These are phyloP conservation scores for Falco naumanni DNA, from an alignment of 2,797 vertebrate species.

Conservation along the genomic window DNA sequence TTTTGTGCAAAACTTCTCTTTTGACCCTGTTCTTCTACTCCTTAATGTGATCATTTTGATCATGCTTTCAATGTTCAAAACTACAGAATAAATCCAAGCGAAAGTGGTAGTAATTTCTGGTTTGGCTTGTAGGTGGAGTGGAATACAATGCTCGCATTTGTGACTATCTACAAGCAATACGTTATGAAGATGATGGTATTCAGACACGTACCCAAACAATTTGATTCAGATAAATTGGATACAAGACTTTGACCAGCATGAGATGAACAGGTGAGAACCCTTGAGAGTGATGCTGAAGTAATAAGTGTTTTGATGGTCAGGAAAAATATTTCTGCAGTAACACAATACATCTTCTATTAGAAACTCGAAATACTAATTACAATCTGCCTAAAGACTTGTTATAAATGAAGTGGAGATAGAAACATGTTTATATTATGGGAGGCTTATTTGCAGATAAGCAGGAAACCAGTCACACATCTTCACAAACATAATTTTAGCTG, in stretches of 20 bases:
- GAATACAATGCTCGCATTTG: background rate
- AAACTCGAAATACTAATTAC: slow-evolving; percentile 64
- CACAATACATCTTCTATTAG: slow-evolving; percentile 28
- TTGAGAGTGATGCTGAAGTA: slow-evolving; percentile 37
- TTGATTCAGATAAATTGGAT: slow-evolving; percentile 21
- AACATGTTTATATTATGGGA: slow-evolving; percentile 59
- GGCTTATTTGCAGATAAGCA: slow-evolving; percentile 58
- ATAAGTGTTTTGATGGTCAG: slow-evolving; percentile 32
- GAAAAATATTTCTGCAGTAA: slow-evolving; percentile 35
- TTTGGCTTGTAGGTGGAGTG: slow-evolving; percentile 42
- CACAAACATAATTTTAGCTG: slow-evolving; percentile 62
- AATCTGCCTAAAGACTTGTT: slow-evolving; percentile 58
- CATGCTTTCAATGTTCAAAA: background rate
- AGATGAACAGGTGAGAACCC: slow-evolving; percentile 61
- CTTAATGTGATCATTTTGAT: background rate
- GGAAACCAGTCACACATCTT: slow-evolving; percentile 55
- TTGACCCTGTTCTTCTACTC: background rate
- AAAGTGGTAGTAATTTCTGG: slow-evolving; percentile 14
- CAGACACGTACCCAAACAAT: background rate
- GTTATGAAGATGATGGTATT: background rate
- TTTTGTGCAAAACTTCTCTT: background rate
- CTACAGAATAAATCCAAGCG: background rate
- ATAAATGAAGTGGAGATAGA: slow-evolving; percentile 58
- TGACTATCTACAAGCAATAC: background rate
- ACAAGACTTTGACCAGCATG: background rate